Conservation (phyloP, 2,888 invertebrate genomes). For the Microchrysa polita region DNA sequence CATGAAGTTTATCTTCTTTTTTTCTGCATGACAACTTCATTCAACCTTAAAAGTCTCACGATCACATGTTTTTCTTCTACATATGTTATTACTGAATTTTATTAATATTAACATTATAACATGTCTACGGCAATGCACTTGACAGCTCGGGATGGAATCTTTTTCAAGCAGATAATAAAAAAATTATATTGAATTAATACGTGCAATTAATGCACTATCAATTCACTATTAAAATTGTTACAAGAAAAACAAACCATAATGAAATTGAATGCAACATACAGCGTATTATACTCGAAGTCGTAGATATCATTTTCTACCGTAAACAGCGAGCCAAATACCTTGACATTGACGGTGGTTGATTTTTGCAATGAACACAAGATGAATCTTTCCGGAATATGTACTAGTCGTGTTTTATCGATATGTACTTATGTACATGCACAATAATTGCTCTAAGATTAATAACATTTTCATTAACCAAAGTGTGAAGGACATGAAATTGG, state of each 20-base stretch:
- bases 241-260: not conserved
- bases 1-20: too few relatives aligned
- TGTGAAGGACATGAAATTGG: conserved; percentile 13
- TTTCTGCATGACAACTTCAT: not conserved
- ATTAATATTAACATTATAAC: not conserved
- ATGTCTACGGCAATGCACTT: not conserved
- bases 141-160: conserved; percentile 1
- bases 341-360: conserved; percentile 22
- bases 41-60: not conserved
- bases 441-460: not conserved
- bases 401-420: not conserved
- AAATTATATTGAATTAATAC: not conserved
- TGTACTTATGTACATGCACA: too few relatives aligned
- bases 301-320: not conserved
- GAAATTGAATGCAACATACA: not conserved
- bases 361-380: conserved; percentile 19
- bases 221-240: conserved; percentile 1
- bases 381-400: conserved; percentile 23
- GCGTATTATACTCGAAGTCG: too few relatives aligned
- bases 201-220: not conserved
- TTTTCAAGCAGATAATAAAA: not conserved
- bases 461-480: conserved; percentile 14
- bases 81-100: not conserved
- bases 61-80: not conserved
- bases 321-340: not conserved